Evolutionary conservation across 2,888 invertebrate species (phyloP), one percentile per base, ranked within the genome.

Genomic region (Cosmia pyralina): DNA sequence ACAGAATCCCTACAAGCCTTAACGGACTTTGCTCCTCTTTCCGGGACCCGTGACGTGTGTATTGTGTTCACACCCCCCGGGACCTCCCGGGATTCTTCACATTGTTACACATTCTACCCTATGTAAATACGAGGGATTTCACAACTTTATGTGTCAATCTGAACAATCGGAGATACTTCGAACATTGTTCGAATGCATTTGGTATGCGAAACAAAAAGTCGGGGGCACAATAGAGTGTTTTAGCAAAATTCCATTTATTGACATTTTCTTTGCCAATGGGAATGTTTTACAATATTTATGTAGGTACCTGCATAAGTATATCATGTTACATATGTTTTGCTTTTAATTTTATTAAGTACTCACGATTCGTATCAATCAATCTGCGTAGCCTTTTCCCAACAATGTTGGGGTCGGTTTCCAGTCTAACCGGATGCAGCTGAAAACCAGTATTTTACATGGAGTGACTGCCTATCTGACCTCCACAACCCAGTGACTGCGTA

Each of bases 71-170:
- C 28, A 28, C 10, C n/a, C 50, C 11, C 48, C 44, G 44, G 44
- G 44, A 50, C 7, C 72, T 75, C 52, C 63, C 48, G 53, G 72
- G 63, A 59, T 72, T 67, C 63, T 22, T 52, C 63, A 71, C 79
- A 79, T 79, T 79, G 79, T 79, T 82, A 79, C 79, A 82, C 66
- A 79, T 63, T 71, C 66, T 63, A 79, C 72, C 63, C 67, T 82
- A 79, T 79, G 83, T 59, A 82, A 79, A 82, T 82, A 59, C 58
- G 48, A 52, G 22, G 83, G 79, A 79, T 79, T 72, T 67, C 58
- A 50, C 66, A 55, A 63, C 66, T 66, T 82, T 72, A 67, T 79
- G 63, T 82, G 66, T 82, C 79, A 59, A 77, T 82, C 71, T 50
- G 55, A 52, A 78, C 70, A 81, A 82, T 79, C 22, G 72, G 44